These are phyloP conservation scores for Cephus pygmeus DNA, from an alignment of 2,888 invertebrate species.

Conservation along the genomic window DNA sequence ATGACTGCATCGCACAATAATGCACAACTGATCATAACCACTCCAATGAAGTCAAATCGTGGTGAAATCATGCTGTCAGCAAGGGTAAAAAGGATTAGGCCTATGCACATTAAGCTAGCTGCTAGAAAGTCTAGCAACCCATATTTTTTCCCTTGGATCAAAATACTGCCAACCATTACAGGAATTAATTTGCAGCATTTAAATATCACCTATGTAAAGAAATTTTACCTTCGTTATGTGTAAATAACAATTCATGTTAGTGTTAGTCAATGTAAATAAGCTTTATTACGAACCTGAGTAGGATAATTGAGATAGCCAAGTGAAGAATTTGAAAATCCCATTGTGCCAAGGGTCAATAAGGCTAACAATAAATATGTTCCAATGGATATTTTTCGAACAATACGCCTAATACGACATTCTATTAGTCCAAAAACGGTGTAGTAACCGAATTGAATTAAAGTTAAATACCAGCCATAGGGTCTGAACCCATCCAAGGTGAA, in stretches of 20 bases:
- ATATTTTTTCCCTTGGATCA: slow-evolving; percentile 91
- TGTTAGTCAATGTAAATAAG: not conserved
- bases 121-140: slow-evolving; percentile 85
- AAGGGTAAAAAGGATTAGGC: slow-evolving; percentile 90
- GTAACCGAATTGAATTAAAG: slow-evolving; percentile 89
- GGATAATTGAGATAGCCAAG: slow-evolving; percentile 96
- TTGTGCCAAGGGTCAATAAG: slow-evolving; percentile 90
- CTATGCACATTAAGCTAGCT: slow-evolving; percentile 87
- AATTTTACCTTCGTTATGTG: not conserved
- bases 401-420: slow-evolving; percentile 76
- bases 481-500: slow-evolving; percentile 91
- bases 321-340: slow-evolving; percentile 95
- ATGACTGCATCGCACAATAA: slow-evolving; percentile 94
- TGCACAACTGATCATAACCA: slow-evolving; percentile 84
- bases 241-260: not conserved
- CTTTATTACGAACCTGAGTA: slow-evolving; percentile 73
- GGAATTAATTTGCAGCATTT: slow-evolving; percentile 98
- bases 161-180: slow-evolving; percentile 91
- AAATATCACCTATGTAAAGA: slow-evolving; percentile 78
- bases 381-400: slow-evolving; percentile 81
- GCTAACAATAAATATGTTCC: slow-evolving; percentile 85
- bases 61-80: slow-evolving; percentile 81
- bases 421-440: slow-evolving; percentile 84
- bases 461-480: slow-evolving; percentile 92
- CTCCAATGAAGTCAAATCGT: slow-evolving; percentile 78